Conservation (phyloP, 2,888 invertebrate species). For the Cerastis rubricosa region DNA sequence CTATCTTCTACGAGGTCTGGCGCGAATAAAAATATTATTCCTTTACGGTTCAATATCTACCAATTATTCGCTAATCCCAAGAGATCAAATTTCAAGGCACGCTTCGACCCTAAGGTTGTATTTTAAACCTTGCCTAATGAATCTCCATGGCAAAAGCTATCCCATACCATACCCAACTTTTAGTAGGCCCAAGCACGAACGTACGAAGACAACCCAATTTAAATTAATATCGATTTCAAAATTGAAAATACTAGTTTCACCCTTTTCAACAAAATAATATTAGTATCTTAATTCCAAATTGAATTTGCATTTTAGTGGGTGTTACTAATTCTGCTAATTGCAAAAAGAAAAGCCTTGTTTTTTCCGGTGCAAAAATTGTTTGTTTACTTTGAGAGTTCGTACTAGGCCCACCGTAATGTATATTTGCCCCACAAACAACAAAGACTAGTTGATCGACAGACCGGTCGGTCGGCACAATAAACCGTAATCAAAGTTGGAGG, state of each 20-base stretch:
- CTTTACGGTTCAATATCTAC: neutral
- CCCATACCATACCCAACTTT: conserved; percentile 5
- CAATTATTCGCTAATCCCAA: neutral
- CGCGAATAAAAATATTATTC: neutral
- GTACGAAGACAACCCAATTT: neutral
- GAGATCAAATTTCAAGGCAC: neutral
- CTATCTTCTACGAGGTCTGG: too few relatives aligned
- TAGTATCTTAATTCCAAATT: neutral
- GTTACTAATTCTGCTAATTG: neutral
- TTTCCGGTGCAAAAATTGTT: neutral
- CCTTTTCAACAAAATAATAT: neutral
- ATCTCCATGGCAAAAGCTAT: conserved; percentile 4
- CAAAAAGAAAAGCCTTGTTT: neutral
- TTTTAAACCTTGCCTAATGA: conserved; percentile 4
- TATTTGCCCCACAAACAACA: conserved; percentile 56
- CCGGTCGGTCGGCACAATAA: conserved; percentile 69
- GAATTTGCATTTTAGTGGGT: neutral
- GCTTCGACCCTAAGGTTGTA: neutral
- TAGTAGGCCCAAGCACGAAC: neutral
- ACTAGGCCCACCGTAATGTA: conserved; percentile 26
- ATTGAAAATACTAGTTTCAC: neutral
- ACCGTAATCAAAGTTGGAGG: conserved; percentile 78
- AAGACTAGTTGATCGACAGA: conserved; percentile 62
- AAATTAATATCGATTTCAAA: neutral
- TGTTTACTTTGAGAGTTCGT: neutral